phyloP scores from a whole-genome alignment of 2,888 invertebrate genomes.

The Acrocera orbiculus region DNA sequence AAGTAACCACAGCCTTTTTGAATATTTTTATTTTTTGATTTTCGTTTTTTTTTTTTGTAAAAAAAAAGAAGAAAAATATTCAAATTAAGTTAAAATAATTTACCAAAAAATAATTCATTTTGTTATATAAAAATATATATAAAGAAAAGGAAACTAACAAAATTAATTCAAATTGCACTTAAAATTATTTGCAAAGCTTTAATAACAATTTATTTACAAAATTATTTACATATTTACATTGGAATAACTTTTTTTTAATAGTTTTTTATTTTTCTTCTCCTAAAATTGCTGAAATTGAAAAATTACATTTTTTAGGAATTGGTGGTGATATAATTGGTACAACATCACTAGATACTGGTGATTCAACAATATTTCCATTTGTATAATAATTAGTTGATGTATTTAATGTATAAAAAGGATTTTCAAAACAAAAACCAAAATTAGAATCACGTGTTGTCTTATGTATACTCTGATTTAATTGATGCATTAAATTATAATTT shows the following conservation, averaged over 20 bases:
- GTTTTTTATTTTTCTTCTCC: conserved; percentile 17
- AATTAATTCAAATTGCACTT: too few relatives aligned
- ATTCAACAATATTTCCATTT: conserved; percentile 3
- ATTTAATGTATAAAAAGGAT: conserved; percentile 13
- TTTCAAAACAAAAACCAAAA: conserved; percentile 27
- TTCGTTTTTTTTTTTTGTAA: too few relatives aligned
- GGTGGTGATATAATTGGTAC: conserved; percentile 5
- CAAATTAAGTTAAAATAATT: too few relatives aligned
- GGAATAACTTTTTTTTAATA: too few relatives aligned
- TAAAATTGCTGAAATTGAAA: conserved; percentile 30
- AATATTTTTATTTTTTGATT: too few relatives aligned
- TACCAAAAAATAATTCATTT: too few relatives aligned
- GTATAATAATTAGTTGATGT: conserved; percentile 6
- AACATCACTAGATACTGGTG: conserved; percentile 7
- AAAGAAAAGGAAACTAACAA: too few relatives aligned
- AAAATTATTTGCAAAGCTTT: background rate
- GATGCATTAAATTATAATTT: conserved; percentile 21
- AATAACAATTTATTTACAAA: background rate
- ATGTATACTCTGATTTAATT: conserved; percentile 28
- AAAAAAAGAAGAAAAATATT: too few relatives aligned
- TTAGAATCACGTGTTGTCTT: conserved; percentile 28
- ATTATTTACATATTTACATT: too few relatives aligned
- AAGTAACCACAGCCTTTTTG: too few relatives aligned
- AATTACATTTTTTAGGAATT: conserved; percentile 21
- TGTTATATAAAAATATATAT: too few relatives aligned